phyloP scores from a whole-genome alignment of 2,797 vertebrate species.

The Natrix natrix region DNA sequence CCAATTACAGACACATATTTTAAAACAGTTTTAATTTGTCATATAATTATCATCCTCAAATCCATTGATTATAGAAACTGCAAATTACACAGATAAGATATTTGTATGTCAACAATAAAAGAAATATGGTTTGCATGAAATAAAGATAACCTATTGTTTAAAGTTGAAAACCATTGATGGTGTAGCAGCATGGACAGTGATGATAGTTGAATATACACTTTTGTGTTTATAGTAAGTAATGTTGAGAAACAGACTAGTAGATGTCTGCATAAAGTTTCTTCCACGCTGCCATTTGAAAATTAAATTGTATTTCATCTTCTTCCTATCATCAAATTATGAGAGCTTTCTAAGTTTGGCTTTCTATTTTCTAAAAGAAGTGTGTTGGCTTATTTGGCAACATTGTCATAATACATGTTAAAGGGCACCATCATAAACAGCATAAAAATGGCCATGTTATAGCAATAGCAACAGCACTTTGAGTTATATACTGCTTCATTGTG shows the following conservation, averaged over 20 bases:
- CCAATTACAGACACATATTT: background rate
- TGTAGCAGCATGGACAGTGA: background rate
- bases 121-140: background rate
- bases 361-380: background rate
- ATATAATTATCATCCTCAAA: background rate
- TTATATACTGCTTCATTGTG: too few species aligned
- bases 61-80: background rate
- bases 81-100: background rate
- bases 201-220: background rate
- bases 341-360: background rate
- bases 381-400: background rate
- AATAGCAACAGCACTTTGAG: too few species aligned
- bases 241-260: background rate
- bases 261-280: background rate
- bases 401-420: background rate
- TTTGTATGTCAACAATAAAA: background rate
- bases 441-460: background rate
- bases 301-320: background rate
- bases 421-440: background rate
- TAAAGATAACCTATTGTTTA: background rate
- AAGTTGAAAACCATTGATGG: background rate
- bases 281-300: background rate
- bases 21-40: background rate
- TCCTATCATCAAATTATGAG: background rate
- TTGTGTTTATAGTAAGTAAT: background rate